Conservation (phyloP, 2,797 vertebrate genomes). For the Pangasius macronema region DNA sequence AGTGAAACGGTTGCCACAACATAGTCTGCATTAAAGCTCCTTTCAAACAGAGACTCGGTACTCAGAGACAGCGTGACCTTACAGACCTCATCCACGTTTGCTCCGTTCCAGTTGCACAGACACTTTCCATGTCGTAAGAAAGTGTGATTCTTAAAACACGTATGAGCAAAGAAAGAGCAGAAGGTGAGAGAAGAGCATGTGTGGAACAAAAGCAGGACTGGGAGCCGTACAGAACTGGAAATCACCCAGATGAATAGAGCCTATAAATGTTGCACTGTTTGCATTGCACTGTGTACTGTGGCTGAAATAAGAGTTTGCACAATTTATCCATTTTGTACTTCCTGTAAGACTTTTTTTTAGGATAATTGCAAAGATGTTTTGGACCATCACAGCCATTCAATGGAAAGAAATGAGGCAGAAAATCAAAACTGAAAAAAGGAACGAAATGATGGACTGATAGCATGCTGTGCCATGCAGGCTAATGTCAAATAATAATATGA, state of each 20-base stretch:
- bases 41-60: not conserved
- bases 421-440: not conserved
- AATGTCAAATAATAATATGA: not conserved
- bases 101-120: too few species aligned
- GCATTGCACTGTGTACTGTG: not conserved
- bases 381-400: not conserved
- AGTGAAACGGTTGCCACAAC: not conserved
- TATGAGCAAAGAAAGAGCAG: slow-evolving; percentile 39
- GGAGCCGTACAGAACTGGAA: not conserved
- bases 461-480: not conserved
- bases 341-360: not conserved
- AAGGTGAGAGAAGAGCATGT: slow-evolving; percentile 4
- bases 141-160: slow-evolving; percentile 45
- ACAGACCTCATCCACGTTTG: too few species aligned
- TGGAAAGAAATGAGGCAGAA: slow-evolving; percentile 6
- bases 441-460: not conserved
- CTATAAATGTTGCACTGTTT: too few species aligned
- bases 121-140: too few species aligned
- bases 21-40: not conserved
- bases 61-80: too few species aligned
- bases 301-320: not conserved
- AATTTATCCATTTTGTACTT: not conserved
- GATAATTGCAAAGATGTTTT: not conserved
- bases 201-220: not conserved
- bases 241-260: not conserved